Evolutionary conservation across 2,113 vertebrate species (phyloP), one percentile per base, ranked within the genome.

Genomic region (Hippocampus zosterae): DNA sequence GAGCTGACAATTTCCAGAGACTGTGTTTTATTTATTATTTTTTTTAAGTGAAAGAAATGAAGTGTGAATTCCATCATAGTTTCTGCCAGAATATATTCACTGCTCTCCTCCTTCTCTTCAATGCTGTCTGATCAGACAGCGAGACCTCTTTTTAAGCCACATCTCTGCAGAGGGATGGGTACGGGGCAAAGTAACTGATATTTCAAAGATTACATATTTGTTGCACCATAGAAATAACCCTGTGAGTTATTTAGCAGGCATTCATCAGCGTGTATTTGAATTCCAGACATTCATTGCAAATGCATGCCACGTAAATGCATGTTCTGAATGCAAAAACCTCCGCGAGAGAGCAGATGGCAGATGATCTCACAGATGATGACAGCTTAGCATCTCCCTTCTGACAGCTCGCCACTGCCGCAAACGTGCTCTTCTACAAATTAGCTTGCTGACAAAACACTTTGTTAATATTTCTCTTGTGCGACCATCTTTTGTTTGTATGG

Each of bases 341-440:
- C 29, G 3, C 21, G 5, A 21, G 1, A 42, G 40, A 6, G 62
- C 86, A 87, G 85, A 90, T 89, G 85, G 88, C 84, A 82, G 85
- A 87, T 88, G 76, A 85, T 80, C 84, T 79, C 83, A 85, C 81
- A 85, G 83, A 88, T 87, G 86, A 89, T 85, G 80, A 84, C 85
- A 86, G 82, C 85, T 88, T 80, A 88, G 81, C 85, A 79, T 33
- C 79, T 81, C 84, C 77, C 80, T 78, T 76, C 82, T 88, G 89
- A 88, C 87, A 85, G 83, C 83, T 85, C 65, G 81, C 85, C 87
- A 85, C 85, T 88, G 85, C 76, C 80, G 88, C 84, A 88, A 88
- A 88, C 87, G 85, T 72, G 76, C 80, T 86, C 79, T 76, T 86
- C 83, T 86, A 84, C 80, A 83, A 88, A 89, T 90, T 88, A 89